These are phyloP conservation scores for Theristicus caerulescens DNA, from an alignment of 2,113 vertebrate genomes.

Conservation along the genomic window DNA sequence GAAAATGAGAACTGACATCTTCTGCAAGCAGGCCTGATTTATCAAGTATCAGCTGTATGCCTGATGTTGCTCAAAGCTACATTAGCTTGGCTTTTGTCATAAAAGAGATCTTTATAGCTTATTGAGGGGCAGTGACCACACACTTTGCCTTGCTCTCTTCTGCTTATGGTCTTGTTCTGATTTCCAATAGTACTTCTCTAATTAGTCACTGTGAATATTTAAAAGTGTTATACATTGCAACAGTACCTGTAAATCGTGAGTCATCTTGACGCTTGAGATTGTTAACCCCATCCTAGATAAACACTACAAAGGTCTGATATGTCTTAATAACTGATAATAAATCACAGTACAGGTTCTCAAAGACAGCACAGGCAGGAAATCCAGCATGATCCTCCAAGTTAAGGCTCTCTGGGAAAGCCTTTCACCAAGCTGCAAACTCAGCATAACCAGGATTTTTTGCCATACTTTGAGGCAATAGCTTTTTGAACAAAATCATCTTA, in stretches of 20 bases:
- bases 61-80: background rate
- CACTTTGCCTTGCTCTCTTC: background rate
- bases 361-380: background rate
- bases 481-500: background rate
- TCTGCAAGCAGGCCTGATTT: background rate
- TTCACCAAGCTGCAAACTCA: background rate
- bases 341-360: background rate
- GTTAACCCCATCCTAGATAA: background rate
- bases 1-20: slow-evolving; percentile 34
- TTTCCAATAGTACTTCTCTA: background rate
- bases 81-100: background rate
- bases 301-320: background rate
- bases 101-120: background rate
- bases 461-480: background rate
- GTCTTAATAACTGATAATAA: background rate
- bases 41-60: background rate
- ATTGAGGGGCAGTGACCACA: background rate
- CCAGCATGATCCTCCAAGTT: background rate
- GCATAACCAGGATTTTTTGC: background rate
- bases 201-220: background rate
- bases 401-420: background rate
- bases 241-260: background rate
- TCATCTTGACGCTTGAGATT: background rate
- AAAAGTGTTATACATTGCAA: background rate
- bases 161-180: background rate